Percentiles rank a stretch among this genome's conserved stretches.
Conservation (phyloP, 2,797 vertebrate species). For the Mionectes olivaceus region DNA sequence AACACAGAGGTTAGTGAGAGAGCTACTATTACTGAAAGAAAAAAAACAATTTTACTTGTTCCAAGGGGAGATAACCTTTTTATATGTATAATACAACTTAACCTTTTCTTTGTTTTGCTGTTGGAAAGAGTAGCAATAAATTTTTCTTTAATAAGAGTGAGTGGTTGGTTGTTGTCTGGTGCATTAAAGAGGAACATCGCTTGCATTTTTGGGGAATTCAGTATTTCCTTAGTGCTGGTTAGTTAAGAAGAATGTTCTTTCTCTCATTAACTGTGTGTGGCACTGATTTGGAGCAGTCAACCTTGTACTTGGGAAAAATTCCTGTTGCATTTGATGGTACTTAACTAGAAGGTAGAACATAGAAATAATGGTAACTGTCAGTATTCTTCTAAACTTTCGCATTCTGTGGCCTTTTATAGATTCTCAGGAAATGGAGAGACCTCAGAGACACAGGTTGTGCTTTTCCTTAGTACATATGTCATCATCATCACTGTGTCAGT, state of each 20-base stretch:
- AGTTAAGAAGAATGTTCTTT: not conserved
- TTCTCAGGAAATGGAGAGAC: not conserved
- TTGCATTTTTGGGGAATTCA: not conserved
- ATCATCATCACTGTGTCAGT: not conserved
- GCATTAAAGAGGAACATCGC: not conserved
- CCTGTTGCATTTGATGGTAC: not conserved
- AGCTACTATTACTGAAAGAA: not conserved
- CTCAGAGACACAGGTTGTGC: not conserved
- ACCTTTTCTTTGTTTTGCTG: not conserved
- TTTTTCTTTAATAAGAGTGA: not conserved
- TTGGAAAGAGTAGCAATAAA: not conserved
- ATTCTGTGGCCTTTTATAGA: not conserved
- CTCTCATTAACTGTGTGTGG: not conserved
- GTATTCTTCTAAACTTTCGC: not conserved
- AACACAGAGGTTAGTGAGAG: not conserved
- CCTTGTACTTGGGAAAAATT: not conserved
- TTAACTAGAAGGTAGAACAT: not conserved
- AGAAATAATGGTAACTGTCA: not conserved
- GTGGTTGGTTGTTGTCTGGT: not conserved
- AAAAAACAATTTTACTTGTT: not conserved
- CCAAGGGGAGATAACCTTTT: not conserved
- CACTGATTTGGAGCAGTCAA: rapidly evolving
- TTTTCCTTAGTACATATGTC: not conserved
- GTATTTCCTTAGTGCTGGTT: not conserved
- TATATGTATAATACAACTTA: not conserved